Conservation (phyloP, 2,113 vertebrate genomes). For the Ctenomys sociabilis region DNA sequence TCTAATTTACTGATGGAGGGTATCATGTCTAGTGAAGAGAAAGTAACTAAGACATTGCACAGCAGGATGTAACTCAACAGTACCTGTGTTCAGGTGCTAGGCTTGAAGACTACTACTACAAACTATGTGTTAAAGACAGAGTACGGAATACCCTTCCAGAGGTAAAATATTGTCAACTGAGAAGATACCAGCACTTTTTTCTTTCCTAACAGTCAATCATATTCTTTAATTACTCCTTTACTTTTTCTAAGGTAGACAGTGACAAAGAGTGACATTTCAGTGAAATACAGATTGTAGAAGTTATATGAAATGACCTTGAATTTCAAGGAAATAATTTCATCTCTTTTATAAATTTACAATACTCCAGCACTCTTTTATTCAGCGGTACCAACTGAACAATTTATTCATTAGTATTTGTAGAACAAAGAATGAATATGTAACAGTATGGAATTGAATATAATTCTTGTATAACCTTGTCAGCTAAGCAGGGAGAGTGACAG, state of each 20-base stretch:
- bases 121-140: background rate
- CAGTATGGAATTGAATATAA: background rate
- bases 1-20: background rate
- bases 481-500: background rate
- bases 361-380: background rate
- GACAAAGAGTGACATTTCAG: background rate
- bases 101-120: background rate
- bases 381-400: background rate
- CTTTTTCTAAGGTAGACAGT: background rate
- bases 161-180: background rate
- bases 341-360: constrained; percentile 5
- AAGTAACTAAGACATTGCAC: background rate
- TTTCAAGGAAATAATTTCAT: constrained; percentile 15
- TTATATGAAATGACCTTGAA: background rate
- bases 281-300: constrained; percentile 17
- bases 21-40: background rate
- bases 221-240: background rate
- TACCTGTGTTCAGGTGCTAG: background rate
- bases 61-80: background rate
- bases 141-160: background rate
- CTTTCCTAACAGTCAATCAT: background rate
- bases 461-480: background rate
- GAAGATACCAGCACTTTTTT: background rate
- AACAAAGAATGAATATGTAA: background rate
- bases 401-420: constrained; percentile 18